Evolutionary conservation across 2,888 invertebrate genomes (phyloP).

Genomic region (Stegana nigrithorax): DNA sequence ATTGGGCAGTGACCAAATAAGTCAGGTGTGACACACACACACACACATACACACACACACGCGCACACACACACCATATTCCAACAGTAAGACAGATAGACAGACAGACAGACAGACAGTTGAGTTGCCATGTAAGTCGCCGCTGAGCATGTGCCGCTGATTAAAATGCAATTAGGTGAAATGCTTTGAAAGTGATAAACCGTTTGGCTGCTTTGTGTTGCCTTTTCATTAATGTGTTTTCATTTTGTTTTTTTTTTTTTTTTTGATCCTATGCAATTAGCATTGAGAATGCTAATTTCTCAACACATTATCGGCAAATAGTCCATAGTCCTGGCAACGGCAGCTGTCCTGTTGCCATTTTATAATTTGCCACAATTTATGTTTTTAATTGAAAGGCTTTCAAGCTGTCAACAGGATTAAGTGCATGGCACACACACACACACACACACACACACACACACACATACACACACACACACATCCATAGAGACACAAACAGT

Average conservation of each 20-base stretch:
- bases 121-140: too few species aligned
- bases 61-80: background rate
- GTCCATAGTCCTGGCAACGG: too few species aligned
- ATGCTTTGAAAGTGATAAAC: too few species aligned
- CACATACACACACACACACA: slow-evolving; percentile 4
- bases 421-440: background rate
- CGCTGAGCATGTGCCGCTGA: too few species aligned
- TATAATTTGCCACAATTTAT: background rate
- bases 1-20: too few species aligned
- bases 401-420: background rate
- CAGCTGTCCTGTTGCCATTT: too few species aligned
- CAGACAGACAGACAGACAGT: too few species aligned
- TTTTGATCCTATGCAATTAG: too few species aligned
- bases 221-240: background rate
- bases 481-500: background rate
- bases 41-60: background rate
- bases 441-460: slow-evolving; percentile 2
- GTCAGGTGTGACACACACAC: background rate
- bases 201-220: background rate
- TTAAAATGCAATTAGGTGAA: too few species aligned
- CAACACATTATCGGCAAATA: too few species aligned
- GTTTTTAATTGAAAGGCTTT: background rate
- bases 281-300: too few species aligned
- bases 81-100: too few species aligned
- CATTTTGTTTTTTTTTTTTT: background rate